phyloP scores from a whole-genome alignment of 92 coral and sea anemone genomes.

The Epizoanthus fatuus region DNA sequence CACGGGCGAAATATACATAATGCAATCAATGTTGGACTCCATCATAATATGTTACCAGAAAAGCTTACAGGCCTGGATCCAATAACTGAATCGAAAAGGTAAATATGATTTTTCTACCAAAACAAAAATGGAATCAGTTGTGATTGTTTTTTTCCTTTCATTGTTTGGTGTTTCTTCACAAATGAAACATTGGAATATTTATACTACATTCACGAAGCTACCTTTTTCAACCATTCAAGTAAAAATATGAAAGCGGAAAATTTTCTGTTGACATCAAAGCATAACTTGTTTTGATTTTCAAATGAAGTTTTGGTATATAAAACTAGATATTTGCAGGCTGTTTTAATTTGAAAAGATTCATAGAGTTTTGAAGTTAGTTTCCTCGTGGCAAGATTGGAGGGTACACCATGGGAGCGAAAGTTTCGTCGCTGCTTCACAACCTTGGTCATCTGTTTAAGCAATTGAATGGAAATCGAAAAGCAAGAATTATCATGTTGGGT shows the following conservation, averaged over 20 bases:
- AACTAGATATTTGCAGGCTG: not conserved
- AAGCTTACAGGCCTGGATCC: too few relatives aligned
- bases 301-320: too few relatives aligned
- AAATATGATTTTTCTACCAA: not conserved
- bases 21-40: too few relatives aligned
- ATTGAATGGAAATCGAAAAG: slow-evolving; percentile 52
- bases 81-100: not conserved
- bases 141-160: not conserved
- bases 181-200: too few relatives aligned
- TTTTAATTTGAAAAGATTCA: not conserved
- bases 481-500: slow-evolving; percentile 78
- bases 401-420: slow-evolving; percentile 4
- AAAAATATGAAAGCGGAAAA: too few relatives aligned
- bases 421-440: not conserved
- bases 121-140: not conserved
- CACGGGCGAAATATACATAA: too few relatives aligned
- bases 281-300: too few relatives aligned
- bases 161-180: too few relatives aligned
- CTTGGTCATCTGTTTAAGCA: not conserved
- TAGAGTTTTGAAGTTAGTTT: not conserved
- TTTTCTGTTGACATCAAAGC: too few relatives aligned
- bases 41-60: too few relatives aligned
- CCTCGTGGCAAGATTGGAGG: not conserved
- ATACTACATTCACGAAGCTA: too few relatives aligned
- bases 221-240: too few relatives aligned